Evolutionary conservation across 2,113 vertebrate species (phyloP).

Genomic region (Gavia stellata): DNA sequence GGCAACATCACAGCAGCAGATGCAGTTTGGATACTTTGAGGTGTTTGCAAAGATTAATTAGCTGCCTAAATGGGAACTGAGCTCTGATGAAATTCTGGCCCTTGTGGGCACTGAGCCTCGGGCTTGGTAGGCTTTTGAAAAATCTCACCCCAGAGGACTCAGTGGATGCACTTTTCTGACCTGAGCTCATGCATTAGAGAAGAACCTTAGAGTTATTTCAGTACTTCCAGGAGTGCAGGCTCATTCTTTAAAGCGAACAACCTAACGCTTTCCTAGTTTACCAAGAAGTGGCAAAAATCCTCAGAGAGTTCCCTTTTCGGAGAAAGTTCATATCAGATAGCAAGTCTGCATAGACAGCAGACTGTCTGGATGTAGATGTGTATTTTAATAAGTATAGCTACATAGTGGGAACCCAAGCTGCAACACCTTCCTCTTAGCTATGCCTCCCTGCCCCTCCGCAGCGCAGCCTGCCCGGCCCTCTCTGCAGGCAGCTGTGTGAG

Average conservation of each 20-base stretch:
- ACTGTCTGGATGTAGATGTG: background rate
- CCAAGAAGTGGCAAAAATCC: background rate
- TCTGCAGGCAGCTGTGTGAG: background rate
- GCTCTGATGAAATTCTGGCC: conserved; percentile 23
- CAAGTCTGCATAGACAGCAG: background rate
- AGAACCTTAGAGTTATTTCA: conserved; percentile 17
- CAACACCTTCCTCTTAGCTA: background rate
- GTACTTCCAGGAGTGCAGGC: conserved; percentile 1
- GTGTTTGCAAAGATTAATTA: conserved; percentile 56
- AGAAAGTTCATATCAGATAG: background rate
- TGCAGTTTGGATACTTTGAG: conserved; percentile 13
- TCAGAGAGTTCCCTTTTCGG: background rate
- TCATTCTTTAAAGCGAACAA: background rate
- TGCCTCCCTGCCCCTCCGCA: background rate
- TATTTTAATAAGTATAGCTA: background rate
- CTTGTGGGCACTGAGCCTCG: background rate
- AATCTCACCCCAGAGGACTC: conserved; percentile 24
- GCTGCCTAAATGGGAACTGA: conserved; percentile 13
- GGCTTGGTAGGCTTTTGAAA: conserved; percentile 24
- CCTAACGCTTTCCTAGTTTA: background rate
- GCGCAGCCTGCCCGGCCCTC: background rate
- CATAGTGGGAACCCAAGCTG: background rate
- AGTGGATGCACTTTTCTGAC: conserved; percentile 13
- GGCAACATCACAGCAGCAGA: conserved; percentile 5
- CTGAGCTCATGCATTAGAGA: conserved; percentile 8